These are phyloP conservation scores for Phymatocera aterrima DNA, from an alignment of 2,888 invertebrate species.

Conservation along the genomic window DNA sequence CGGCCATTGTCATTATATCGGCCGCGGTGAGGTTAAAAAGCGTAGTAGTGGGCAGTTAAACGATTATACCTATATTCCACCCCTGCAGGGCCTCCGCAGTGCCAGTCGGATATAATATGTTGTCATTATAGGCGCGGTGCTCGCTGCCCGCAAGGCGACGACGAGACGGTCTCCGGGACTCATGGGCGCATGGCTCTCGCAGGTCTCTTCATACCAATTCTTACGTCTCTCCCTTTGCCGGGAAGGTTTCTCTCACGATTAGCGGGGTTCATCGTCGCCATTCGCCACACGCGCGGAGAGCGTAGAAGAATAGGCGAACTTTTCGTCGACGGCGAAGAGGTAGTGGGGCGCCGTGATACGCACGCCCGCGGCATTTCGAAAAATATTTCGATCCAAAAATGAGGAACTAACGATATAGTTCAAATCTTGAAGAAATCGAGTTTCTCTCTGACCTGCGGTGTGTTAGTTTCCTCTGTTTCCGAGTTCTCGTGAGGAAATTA, in stretches of 20 bases:
- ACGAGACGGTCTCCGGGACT: constrained; percentile 21
- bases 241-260: no score
- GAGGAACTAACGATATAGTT: no score
- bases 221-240: neutral
- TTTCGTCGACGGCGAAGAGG: no score
- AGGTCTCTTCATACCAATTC: neutral
- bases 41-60: constrained; percentile 44
- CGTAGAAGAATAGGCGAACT: neutral
- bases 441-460: no score
- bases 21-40: constrained; percentile 22
- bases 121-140: constrained; percentile 42
- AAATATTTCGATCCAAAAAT: no score
- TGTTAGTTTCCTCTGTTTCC: no score
- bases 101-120: constrained; percentile 36
- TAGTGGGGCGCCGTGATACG: no score
- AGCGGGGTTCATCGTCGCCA: constrained; percentile 24
- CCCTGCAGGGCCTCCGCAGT: no score
- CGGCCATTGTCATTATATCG: constrained; percentile 27
- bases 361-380: no score
- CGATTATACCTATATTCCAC: constrained; percentile 47
- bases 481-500: no score
- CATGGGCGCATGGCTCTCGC: neutral
- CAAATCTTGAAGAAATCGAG: no score
- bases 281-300: neutral
- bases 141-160: constrained; percentile 36